phyloP scores from a whole-genome alignment of 2,888 invertebrate genomes.

The Sinotaia quadrata region DNA sequence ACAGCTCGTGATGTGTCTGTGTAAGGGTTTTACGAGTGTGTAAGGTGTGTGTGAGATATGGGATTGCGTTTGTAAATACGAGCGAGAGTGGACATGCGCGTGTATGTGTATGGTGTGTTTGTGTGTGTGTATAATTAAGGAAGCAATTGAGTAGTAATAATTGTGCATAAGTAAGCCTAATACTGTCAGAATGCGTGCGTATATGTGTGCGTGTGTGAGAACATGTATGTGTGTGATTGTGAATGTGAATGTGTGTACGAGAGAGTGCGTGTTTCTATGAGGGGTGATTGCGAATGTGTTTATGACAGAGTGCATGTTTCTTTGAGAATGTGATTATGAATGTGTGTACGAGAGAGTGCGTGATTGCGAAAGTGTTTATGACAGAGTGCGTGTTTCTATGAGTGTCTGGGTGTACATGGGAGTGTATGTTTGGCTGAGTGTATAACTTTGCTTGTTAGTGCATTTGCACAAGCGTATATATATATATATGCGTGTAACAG shows the following conservation, averaged over 20 bases:
- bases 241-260: slow-evolving; percentile 7
- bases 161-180: no score
- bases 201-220: not conserved
- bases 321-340: not conserved
- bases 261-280: slow-evolving; percentile 2
- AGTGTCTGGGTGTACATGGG: not conserved
- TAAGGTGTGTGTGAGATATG: no score
- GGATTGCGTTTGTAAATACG: no score
- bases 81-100: no score
- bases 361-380: not conserved
- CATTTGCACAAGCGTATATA: not conserved
- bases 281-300: not conserved
- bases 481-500: not conserved
- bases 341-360: not conserved
- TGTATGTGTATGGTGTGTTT: no score
- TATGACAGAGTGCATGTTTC: not conserved
- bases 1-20: no score
- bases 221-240: slow-evolving; percentile 5
- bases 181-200: no score
- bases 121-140: no score
- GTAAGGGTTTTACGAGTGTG: no score
- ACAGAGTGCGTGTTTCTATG: slow-evolving; percentile 7
- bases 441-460: not conserved
- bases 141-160: no score
- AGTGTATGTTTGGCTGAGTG: not conserved